phyloP scores from a whole-genome alignment of 2,113 vertebrate species.

The Pomatorhinus ruficollis region DNA sequence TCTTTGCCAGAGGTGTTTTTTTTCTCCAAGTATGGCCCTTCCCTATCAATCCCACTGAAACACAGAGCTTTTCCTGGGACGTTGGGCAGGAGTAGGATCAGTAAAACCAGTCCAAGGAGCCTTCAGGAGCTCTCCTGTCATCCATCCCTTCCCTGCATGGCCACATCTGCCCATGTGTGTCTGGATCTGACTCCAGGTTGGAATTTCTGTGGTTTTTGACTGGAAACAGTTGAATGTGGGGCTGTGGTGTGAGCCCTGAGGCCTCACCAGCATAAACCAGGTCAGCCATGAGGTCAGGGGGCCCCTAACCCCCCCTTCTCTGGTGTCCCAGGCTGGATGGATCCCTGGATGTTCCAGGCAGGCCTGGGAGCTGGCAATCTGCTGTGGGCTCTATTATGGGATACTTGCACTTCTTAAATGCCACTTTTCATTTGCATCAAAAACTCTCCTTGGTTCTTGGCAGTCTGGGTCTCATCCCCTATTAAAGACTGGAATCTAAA shows the following conservation, averaged over 20 bases:
- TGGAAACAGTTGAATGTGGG: neutral
- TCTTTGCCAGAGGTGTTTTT: neutral
- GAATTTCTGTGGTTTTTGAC: rapidly evolving
- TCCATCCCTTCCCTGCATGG: neutral
- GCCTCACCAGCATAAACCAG: neutral
- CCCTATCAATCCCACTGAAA: neutral
- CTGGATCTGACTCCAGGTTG: neutral
- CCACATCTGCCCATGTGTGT: rapidly evolving
- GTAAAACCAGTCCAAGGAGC: neutral
- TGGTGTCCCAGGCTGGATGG: neutral
- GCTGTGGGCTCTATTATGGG: slow-evolving; percentile 27
- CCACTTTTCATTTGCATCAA: slow-evolving; percentile 57
- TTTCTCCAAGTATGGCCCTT: neutral
- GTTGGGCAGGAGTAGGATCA: neutral
- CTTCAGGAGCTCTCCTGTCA: neutral
- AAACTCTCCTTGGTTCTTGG: slow-evolving; percentile 46
- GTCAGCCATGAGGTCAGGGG: neutral
- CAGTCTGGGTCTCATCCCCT: slow-evolving; percentile 45
- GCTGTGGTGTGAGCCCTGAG: neutral
- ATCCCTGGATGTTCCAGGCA: neutral
- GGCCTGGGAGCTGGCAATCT: neutral
- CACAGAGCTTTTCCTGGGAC: neutral
- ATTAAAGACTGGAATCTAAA: slow-evolving; percentile 54
- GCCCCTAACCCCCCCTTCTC: neutral
- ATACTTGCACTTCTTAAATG: slow-evolving; percentile 72